Base-by-base conservation (phyloP, 2,113 vertebrate genomes). In the Eolophus roseicapilla region DNA sequence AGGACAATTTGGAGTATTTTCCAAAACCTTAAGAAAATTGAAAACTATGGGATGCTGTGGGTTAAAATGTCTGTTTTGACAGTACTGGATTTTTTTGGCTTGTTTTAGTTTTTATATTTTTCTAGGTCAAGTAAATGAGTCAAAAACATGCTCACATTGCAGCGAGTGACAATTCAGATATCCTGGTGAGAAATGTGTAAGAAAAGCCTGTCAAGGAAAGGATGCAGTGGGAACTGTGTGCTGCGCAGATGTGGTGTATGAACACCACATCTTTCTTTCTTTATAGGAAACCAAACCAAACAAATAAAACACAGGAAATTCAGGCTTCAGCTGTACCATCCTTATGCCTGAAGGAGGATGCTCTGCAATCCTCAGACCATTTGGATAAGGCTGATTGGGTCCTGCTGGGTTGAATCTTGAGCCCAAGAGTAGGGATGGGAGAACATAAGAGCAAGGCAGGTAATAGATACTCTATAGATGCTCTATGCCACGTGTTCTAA, bases 391-490 rank as follows among this genome's bases (percentile, higher is more conserved):
- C n/a, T 79, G 79, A 9, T 3, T 25, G 71, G 25, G 9, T 55
- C 25, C 28, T 53, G 10, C 46, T 62, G 76, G 25, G 7, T 64
- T 2, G 1, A 50, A 64, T 55, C 23, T 15, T 53, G 20, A n/a
- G 53, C 43, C 76, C 29, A 31, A 33, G 15, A 35, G 33, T 37
- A 76, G 10, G 62, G 13, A 31, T n/a, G 57, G 46, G n/a, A 70
- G 5, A 33, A 13, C 3, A 16, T 4, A 31, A 75, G 37, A 46
- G 9, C 69, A 46, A 67, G 25, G 25, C 17, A 57, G 13, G 13
- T 2, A 59, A 9, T 10, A 24, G 44, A 0, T 11, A 35, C 11
- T 13, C 7, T 15, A 1, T 4, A 25, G 52, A 3, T 33, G 69
- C 63, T 70, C 49, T 60, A 1, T 13, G 23, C 23, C 21, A 19